Base-by-base conservation (phyloP, 1,140 invertebrate species). In the Tetranychus urticae region DNA sequence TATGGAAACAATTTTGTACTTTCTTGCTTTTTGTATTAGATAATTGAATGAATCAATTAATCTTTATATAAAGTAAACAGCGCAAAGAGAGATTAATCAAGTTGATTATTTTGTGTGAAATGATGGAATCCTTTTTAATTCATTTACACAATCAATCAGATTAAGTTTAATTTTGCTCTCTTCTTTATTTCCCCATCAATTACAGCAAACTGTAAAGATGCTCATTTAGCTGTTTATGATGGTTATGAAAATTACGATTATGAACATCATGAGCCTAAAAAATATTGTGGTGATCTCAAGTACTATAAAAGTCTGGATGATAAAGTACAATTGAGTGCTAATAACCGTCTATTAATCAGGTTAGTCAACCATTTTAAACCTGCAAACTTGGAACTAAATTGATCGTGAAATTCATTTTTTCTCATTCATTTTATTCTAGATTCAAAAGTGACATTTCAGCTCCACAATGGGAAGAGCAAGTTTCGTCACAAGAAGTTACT, bases 241-340 rank as follows among this genome's bases (percentile, higher is more conserved):
- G 71, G 71, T 3, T 72, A 71, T 63, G 66, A 66, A 10, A 69
- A 63, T 58, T 65, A 66, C 37, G 63, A 56, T 2, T 62, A 60
- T 45, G 66, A 66, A 42, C 65, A 66, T 4, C 59, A 65, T 50
- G 56, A 62, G 13, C 58, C 66, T 31, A 66, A 68, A 47, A 66
- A 63, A 58, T 67, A 64, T 47, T 71, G 71, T 56, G 69, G 69
- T 34, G 71, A 71, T 63, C 55, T 71, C 6, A 69, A 67, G 50
- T 70, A 72, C 57, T 72, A 71, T 58, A 69, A 70, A 57, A 68
- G 66, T 54, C 62, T 65, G 0, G 70, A 69, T 46, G 71, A 73
- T 47, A 66, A 66, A 56, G 67, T 66, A 14, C 61, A 68, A 13
- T 63, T 73, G 34, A 70, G 69, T 4, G 57, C 61, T 4, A 60